phyloP scores from a whole-genome alignment of 2,797 vertebrate genomes.

The Luscinia luscinia region DNA sequence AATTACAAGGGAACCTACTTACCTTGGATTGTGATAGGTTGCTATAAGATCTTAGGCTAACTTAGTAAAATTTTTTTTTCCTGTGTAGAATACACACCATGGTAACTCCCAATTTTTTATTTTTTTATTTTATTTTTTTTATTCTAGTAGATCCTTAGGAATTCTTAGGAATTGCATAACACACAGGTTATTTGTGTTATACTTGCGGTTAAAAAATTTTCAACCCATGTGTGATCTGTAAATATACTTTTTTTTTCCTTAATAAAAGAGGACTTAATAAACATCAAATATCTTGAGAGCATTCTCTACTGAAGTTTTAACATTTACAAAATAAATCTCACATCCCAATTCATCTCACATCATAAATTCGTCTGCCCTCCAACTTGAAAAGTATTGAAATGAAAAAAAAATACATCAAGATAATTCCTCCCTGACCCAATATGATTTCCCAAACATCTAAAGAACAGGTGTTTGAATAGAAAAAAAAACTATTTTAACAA shows the following conservation, averaged over 20 bases:
- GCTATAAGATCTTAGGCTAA: neutral
- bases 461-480: neutral
- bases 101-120: neutral
- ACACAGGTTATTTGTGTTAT: neutral
- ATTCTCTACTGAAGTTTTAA: neutral
- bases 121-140: neutral
- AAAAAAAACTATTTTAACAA: neutral
- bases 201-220: neutral
- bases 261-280: neutral
- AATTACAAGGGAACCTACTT: neutral
- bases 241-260: neutral
- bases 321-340: neutral
- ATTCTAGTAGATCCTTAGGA: neutral
- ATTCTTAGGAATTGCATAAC: neutral
- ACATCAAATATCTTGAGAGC: neutral
- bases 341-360: neutral
- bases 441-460: neutral
- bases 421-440: neutral
- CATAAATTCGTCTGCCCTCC: neutral
- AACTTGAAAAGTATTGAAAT: neutral
- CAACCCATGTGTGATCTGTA: neutral
- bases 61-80: neutral
- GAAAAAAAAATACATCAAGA: neutral
- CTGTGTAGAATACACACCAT: neutral
- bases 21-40: neutral